phyloP scores from a whole-genome alignment of 2,888 invertebrate species.

The Pyralis farinalis region DNA sequence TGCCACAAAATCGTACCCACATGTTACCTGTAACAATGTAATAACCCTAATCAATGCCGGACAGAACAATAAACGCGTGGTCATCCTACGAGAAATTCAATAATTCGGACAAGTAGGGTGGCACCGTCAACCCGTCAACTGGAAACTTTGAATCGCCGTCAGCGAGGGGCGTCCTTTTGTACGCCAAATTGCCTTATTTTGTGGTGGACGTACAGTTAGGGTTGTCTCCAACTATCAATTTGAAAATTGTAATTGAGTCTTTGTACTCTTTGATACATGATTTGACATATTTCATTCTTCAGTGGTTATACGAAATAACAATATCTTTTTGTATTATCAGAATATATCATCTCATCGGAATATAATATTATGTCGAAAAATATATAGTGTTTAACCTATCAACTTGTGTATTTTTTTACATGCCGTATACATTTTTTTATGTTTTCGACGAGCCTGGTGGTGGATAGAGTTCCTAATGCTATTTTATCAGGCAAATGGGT shows the following conservation, averaged over 20 bases:
- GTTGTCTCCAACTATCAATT: slow-evolving; percentile 69
- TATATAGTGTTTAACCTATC: too few relatives aligned
- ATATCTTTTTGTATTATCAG: background rate
- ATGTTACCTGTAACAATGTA: slow-evolving; percentile 44
- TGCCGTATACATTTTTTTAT: too few relatives aligned
- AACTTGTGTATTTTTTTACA: too few relatives aligned
- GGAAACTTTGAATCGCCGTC: slow-evolving; percentile 73
- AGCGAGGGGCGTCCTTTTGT: slow-evolving; percentile 70
- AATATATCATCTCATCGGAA: too few relatives aligned
- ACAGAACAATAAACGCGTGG: slow-evolving; percentile 69
- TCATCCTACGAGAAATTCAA: slow-evolving; percentile 71
- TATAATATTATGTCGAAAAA: too few relatives aligned
- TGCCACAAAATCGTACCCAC: too few relatives aligned
- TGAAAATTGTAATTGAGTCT: slow-evolving; percentile 62
- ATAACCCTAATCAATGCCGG: slow-evolving; percentile 55
- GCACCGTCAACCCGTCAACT: slow-evolving; percentile 47
- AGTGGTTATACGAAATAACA: background rate
- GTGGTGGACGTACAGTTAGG: slow-evolving; percentile 61
- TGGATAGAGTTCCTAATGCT: too few relatives aligned
- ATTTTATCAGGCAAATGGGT: too few relatives aligned
- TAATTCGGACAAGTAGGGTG: slow-evolving; percentile 59
- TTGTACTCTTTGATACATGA: slow-evolving; percentile 69
- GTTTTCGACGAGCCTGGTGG: too few relatives aligned
- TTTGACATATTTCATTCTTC: slow-evolving; percentile 27
- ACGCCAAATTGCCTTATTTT: slow-evolving; percentile 74